Evolutionary conservation across 1,140 invertebrate species (phyloP).

Genomic region (Papilio polyxenes): DNA sequence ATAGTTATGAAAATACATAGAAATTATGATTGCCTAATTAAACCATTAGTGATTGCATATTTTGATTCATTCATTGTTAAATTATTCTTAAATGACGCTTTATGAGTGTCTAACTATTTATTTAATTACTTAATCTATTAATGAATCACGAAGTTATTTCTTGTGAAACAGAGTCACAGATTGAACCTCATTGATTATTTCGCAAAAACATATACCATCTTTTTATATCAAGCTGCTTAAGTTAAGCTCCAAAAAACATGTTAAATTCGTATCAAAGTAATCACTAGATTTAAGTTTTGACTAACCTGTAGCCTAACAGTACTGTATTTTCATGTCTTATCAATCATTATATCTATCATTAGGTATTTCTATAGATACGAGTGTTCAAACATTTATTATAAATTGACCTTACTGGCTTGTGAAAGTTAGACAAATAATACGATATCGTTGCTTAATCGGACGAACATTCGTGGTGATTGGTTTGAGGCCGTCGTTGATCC

Average conservation of each 20-base stretch:
- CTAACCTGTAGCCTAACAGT: background rate
- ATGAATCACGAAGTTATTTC: too few species aligned
- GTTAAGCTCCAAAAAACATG: too few species aligned
- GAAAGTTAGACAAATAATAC: constrained; percentile 27
- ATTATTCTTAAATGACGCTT: background rate
- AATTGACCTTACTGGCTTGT: constrained; percentile 18
- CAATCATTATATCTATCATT: background rate
- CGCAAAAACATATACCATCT: too few species aligned
- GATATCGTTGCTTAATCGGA: background rate
- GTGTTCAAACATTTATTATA: constrained; percentile 15
- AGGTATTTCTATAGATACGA: background rate
- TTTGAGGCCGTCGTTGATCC: constrained; percentile 53
- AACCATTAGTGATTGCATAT: background rate
- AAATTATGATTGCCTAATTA: background rate
- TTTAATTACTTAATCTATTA: background rate
- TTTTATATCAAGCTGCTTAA: too few species aligned
- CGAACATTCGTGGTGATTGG: constrained; percentile 29
- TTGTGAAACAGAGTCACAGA: too few species aligned
- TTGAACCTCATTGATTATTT: too few species aligned
- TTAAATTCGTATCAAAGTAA: background rate
- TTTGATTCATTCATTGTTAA: background rate
- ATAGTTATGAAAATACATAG: background rate
- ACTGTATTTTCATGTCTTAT: background rate
- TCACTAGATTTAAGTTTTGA: background rate
- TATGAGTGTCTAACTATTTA: background rate